These are phyloP conservation scores for Hemistola chrysoprasaria DNA, from an alignment of 2,888 invertebrate species.

Conservation along the genomic window DNA sequence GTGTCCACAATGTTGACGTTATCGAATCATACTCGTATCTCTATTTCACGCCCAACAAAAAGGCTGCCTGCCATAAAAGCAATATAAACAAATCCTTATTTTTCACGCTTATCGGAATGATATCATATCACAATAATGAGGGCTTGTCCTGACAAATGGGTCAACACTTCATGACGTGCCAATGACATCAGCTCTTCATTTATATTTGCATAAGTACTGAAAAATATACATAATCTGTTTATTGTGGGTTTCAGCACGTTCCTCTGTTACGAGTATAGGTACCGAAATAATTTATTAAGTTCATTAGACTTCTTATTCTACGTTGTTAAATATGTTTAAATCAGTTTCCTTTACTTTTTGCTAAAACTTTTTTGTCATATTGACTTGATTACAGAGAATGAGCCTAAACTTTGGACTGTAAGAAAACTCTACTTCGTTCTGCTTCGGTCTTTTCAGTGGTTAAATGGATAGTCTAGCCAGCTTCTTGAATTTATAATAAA, in stretches of 20 bases:
- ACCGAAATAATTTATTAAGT: neutral
- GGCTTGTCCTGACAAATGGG: slow-evolving; percentile 34
- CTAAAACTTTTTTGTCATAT: too few relatives aligned
- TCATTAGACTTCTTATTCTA: too few relatives aligned
- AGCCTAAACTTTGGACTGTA: too few relatives aligned
- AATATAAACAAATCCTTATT: slow-evolving; percentile 19
- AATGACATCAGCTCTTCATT: slow-evolving; percentile 32
- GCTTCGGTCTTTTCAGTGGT: too few relatives aligned
- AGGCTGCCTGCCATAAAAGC: slow-evolving; percentile 15
- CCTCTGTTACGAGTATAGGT: slow-evolving; percentile 7
- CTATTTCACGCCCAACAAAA: slow-evolving; percentile 5
- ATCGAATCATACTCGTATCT: slow-evolving; percentile 1
- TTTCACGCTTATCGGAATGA: slow-evolving; percentile 33
- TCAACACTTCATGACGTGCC: slow-evolving; percentile 24
- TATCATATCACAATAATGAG: slow-evolving; percentile 40
- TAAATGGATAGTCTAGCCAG: too few relatives aligned
- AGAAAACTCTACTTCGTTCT: too few relatives aligned
- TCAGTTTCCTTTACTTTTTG: too few relatives aligned
- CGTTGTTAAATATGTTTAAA: too few relatives aligned
- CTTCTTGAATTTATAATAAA: too few relatives aligned
- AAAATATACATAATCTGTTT: slow-evolving; percentile 11
- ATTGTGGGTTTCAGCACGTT: slow-evolving; percentile 6
- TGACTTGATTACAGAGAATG: too few relatives aligned
- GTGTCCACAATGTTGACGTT: neutral
- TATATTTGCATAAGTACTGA: slow-evolving; percentile 18